Conservation (phyloP, 1,140 invertebrate species). For the Neuroterus valhalla region DNA sequence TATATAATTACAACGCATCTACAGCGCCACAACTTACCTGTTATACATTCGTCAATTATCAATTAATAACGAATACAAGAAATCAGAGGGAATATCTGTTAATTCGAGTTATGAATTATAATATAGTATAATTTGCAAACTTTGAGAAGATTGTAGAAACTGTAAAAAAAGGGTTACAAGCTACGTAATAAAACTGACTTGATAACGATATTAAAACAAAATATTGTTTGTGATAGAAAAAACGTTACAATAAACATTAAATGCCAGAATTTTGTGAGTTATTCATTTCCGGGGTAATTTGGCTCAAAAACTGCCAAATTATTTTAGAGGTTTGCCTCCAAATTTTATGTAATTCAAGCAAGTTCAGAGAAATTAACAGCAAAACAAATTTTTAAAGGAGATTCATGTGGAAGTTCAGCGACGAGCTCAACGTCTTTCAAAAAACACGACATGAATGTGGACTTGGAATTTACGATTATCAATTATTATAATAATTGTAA, state of each 20-base stretch:
- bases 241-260: slow-evolving; percentile 9
- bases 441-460: too few species aligned
- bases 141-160: not conserved
- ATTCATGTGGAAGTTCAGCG: too few species aligned
- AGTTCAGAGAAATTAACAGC: too few species aligned
- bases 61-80: not conserved
- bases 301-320: too few species aligned
- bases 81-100: not conserved
- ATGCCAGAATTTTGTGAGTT: too few species aligned
- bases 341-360: too few species aligned
- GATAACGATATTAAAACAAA: not conserved
- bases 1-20: slow-evolving; percentile 20
- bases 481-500: too few species aligned
- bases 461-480: too few species aligned
- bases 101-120: not conserved
- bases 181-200: not conserved
- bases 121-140: not conserved
- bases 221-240: slow-evolving; percentile 19
- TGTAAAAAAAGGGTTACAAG: not conserved
- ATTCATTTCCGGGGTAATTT: too few species aligned
- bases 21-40: slow-evolving; percentile 34
- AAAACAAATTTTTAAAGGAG: too few species aligned
- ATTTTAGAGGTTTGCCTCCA: too few species aligned
- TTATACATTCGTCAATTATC: slow-evolving; percentile 57
- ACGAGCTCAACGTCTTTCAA: too few species aligned